These are phyloP conservation scores for Acronicta aceris DNA, from an alignment of 2,888 invertebrate genomes.

Conservation along the genomic window DNA sequence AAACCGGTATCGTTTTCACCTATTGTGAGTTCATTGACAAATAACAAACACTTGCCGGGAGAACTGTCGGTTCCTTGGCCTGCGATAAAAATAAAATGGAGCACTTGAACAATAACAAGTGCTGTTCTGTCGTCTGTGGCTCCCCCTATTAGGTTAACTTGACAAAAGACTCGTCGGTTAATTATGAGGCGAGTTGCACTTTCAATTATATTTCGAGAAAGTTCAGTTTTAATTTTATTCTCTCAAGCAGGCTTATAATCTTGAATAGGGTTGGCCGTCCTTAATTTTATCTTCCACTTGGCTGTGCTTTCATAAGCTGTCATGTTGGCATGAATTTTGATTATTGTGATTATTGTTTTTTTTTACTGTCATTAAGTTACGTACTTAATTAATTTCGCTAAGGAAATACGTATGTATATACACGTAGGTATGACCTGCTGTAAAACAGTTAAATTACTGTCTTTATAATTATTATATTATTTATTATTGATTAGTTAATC, in stretches of 20 bases:
- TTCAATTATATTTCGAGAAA: conserved; percentile 41
- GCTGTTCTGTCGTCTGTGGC: conserved; percentile 55
- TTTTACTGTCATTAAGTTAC: no score
- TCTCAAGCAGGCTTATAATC: conserved; percentile 27
- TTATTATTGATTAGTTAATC: no score
- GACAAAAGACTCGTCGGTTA: conserved; percentile 70
- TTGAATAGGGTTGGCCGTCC: conserved; percentile 13
- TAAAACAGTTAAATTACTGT: no score
- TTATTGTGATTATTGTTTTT: no score
- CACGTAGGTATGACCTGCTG: no score
- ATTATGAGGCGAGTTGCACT: conserved; percentile 53
- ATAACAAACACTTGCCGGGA: conserved; percentile 28
- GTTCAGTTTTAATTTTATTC: conserved; percentile 33
- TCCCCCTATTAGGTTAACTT: conserved; percentile 76
- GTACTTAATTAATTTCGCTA: no score
- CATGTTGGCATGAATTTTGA: not conserved
- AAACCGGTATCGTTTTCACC: conserved; percentile 40
- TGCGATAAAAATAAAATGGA: conserved; percentile 62
- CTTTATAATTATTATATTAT: no score
- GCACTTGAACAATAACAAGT: conserved; percentile 65
- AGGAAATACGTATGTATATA: no score
- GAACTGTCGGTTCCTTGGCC: conserved; percentile 44
- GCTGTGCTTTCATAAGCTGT: conserved; percentile 28
- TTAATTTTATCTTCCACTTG: conserved; percentile 20
- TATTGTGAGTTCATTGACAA: conserved; percentile 47